Percentiles rank a stretch among this genome's conserved stretches.
These are phyloP conservation scores for Asarcornis scutulata DNA, from an alignment of 2,113 vertebrate species.

Conservation along the genomic window DNA sequence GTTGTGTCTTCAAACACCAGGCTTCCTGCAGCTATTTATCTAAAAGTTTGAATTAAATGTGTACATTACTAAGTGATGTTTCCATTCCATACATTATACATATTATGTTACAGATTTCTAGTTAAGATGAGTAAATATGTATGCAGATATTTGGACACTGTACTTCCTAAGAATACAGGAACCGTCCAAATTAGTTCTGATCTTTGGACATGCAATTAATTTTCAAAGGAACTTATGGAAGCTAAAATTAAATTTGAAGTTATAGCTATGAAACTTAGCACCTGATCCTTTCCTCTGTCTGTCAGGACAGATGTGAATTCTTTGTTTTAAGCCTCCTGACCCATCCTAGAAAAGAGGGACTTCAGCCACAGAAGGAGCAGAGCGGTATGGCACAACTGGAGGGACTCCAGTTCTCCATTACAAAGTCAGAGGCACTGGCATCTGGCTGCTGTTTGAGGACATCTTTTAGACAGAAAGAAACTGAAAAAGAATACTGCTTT, in stretches of 20 bases:
- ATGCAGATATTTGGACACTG: background rate
- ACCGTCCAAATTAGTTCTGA: background rate
- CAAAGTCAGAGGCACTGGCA: background rate
- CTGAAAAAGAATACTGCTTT: background rate
- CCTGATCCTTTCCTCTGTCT: background rate
- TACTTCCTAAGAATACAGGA: background rate
- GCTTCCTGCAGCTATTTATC: background rate
- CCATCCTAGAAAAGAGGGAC: background rate
- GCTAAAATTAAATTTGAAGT: background rate
- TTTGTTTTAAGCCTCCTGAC: background rate
- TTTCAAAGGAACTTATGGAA: background rate
- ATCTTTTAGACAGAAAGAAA: background rate
- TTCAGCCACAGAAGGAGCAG: background rate
- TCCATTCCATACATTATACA: background rate
- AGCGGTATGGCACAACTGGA: background rate
- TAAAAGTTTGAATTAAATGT: background rate
- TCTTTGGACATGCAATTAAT: background rate
- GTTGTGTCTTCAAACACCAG: background rate
- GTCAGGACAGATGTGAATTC: accelerated
- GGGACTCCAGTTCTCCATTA: background rate
- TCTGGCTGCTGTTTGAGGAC: background rate
- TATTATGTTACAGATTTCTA: background rate
- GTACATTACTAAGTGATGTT: background rate
- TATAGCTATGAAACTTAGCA: background rate
- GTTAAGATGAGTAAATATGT: background rate